phyloP scores from a whole-genome alignment of 2,797 vertebrate species.

The Pteronotus mesoamericanus region DNA sequence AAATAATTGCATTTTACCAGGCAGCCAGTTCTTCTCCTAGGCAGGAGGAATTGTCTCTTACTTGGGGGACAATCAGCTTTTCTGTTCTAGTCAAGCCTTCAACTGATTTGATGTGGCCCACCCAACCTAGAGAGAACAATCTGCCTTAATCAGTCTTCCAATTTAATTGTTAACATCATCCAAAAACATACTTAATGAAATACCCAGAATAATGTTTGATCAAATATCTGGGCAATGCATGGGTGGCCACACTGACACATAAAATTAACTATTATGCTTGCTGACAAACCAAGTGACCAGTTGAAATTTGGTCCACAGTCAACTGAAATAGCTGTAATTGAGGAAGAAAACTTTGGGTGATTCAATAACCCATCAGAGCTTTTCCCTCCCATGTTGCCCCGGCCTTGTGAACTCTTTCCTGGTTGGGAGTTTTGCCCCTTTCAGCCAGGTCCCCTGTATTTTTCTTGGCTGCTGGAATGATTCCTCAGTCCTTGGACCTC shows the following conservation, averaged over 20 bases:
- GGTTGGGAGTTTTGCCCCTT: not conserved
- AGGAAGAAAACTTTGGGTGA: not conserved
- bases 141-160: not conserved
- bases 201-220: not conserved
- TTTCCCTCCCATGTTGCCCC: not conserved
- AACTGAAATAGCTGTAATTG: not conserved
- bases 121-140: not conserved
- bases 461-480: not conserved
- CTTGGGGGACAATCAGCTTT: not conserved
- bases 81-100: not conserved
- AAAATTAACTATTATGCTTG: not conserved
- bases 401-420: not conserved
- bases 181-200: not conserved
- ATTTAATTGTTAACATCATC: not conserved
- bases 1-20: not conserved
- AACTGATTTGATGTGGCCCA: not conserved
- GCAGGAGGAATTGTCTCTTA: not conserved
- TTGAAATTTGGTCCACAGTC: not conserved
- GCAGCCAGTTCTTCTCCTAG: not conserved
- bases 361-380: not conserved
- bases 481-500: not conserved
- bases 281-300: not conserved
- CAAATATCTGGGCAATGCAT: not conserved
- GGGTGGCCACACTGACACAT: not conserved
- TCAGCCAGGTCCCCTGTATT: not conserved